phyloP scores from a whole-genome alignment of 2,888 invertebrate genomes.

The Sarcophaga carnaria region DNA sequence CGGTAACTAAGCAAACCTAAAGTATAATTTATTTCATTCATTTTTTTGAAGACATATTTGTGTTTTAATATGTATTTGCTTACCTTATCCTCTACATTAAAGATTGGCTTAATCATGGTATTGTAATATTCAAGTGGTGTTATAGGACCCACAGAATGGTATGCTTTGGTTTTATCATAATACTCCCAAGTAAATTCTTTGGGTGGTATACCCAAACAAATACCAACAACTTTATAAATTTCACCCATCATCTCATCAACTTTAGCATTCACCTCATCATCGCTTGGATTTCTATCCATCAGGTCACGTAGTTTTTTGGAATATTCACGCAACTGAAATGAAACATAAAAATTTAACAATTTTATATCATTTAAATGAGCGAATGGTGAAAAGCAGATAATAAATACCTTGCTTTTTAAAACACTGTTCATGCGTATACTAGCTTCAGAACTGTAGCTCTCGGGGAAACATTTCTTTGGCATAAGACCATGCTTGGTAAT shows the following conservation, averaged over 20 bases:
- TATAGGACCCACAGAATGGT: conserved; percentile 88
- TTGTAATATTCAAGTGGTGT: conserved; percentile 92
- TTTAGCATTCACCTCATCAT: conserved; percentile 85
- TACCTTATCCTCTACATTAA: conserved; percentile 92
- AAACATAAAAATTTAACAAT: background rate
- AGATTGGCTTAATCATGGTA: conserved; percentile 88
- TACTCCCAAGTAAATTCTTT: conserved; percentile 92
- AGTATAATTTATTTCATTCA: background rate
- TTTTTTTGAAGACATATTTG: background rate
- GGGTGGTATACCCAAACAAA: conserved; percentile 91
- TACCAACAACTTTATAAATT: conserved; percentile 91
- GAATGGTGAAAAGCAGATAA: background rate
- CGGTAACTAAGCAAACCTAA: conserved; percentile 92
- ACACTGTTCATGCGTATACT: conserved; percentile 90
- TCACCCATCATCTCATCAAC: conserved; percentile 88
- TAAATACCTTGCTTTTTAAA: conserved; percentile 89
- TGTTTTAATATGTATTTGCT: background rate
- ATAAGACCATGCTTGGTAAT: conserved; percentile 93
- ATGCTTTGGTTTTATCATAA: conserved; percentile 91
- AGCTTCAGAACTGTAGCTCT: conserved; percentile 89
- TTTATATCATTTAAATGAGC: background rate
- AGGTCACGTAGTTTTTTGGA: conserved; percentile 88
- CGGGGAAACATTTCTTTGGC: conserved; percentile 94
- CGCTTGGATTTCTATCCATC: conserved; percentile 84
- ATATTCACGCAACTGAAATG: conserved; percentile 89